Base-by-base conservation (phyloP, 2,888 invertebrate species). In the Lasioglossum vierecki region DNA sequence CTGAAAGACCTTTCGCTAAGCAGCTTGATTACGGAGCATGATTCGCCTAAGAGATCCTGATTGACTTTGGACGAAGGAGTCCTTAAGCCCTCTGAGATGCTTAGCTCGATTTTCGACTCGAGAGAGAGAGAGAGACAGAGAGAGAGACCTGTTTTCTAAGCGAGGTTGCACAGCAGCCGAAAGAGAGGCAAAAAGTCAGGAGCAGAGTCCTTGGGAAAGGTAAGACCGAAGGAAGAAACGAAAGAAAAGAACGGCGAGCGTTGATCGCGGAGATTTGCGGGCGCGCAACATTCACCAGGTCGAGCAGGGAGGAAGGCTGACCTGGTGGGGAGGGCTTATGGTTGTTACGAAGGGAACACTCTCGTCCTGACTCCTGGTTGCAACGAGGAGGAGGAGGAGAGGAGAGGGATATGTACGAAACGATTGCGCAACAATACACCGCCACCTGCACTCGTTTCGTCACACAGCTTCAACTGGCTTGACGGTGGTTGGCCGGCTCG, bases 391-490 rank as follows among this genome's bases (percentile, higher is more conserved):
- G 82, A 81, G 82, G 76, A 76, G 78, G 83, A 80, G 83, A 80
- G 68, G 79, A 84, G 83, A 82, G 87, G 79, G 84, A 83, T 84
- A 88, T 53, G 9, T 22, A n/a, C n/a, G 81, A 83, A 77, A 73
- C 83, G 77, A 85, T 93, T 93, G 90, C 90, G 91, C 91, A 93
- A 93, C 90, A 92, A 92, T 92, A 86, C 89, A 85, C 91, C 86
- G 90, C 92, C 92, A 93, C 93, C 93, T 93, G 93, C 92, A 92
- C 91, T 92, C 90, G 88, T 93, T 92, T 93, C 92, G 89, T 91
- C 93, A 93, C 78, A 73, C 83, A 82, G 84, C 88, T 92, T 91
- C 91, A 91, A 90, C 87, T 86, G 86, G 86, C 89, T 87, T 79
- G 84, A 83, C 87, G 83, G 81, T 89, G 86, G 87, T 87, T 87